Base-by-base conservation (phyloP, 2,888 invertebrate genomes). In the Drosophila niveifrons region DNA sequence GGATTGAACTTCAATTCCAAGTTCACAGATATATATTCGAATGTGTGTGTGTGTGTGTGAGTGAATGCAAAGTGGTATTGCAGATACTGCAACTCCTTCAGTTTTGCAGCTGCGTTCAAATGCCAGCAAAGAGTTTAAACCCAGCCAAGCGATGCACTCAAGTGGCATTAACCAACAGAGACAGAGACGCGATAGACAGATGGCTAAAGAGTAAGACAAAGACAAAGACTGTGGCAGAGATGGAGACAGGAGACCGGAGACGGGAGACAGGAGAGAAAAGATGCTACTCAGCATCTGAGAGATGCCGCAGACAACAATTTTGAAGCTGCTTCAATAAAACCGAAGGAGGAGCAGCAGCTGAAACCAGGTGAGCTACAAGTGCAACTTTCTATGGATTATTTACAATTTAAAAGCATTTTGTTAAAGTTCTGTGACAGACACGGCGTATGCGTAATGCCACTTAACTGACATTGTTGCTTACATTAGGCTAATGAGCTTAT, bases 61-160 rank as follows among this genome's bases (percentile, higher is more conserved):
- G 41, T 62, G 52, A 72, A 81, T 79, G 82, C 79, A 84, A 81
- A 84, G 75, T 82, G 74, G 74, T 64, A 72, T 75, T 78, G 67
- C 55, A 69, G 66, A 52, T 64, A 51, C 66, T 62, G 62, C 62
- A 72, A 34, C 58, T 67, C 11, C 67, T 55, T 58, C 57, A 63
- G 59, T 41, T 61, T 48, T 61, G 66, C 71, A 61, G 65, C 78
- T 68, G 64, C 72, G 65, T 62, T 70, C 65, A 79, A 77, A 75
- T 74, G 71, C 77, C 74, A 74, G 80, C 76, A 86, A 77, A 78
- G 84, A 82, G 84, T 84, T 83, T 81, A 84, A 86, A 59, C 84
- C 76, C 87, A 82, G 76, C 79, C 87, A 82, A 82, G 82, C 87
- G 84, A 15, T 56, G 72, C 82, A 75, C 78, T 83, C 77, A 75